Evolutionary conservation across 2,113 vertebrate species (phyloP).

Genomic region (Mormyrus iriodes): DNA sequence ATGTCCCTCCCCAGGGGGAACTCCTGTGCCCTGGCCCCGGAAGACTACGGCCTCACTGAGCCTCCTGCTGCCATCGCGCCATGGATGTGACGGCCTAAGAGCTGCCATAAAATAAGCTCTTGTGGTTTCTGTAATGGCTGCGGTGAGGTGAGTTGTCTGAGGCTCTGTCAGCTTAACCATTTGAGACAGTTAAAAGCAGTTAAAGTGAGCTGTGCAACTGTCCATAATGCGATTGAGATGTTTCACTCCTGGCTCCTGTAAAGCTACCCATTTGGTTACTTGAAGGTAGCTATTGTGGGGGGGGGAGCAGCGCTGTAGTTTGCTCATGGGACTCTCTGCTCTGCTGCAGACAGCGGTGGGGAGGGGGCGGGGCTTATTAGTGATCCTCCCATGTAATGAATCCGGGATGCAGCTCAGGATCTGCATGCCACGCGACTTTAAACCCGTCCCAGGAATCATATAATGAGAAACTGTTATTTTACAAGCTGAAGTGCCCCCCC

Average conservation of each 20-base stretch:
- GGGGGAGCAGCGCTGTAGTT: not conserved
- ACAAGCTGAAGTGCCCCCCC: not conserved
- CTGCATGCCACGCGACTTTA: not conserved
- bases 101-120: not conserved
- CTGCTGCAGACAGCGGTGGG: not conserved
- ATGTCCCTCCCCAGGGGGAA: not conserved
- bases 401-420: not conserved
- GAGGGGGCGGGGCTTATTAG: conserved; percentile 13
- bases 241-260: not conserved
- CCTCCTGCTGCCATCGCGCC: not conserved
- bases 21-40: not conserved
- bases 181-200: not conserved
- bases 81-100: not conserved
- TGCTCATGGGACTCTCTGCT: not conserved
- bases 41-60: not conserved
- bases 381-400: not conserved
- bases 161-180: not conserved
- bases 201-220: not conserved
- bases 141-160: not conserved
- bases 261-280: not conserved
- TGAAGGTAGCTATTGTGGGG: not conserved
- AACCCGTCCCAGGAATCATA: not conserved
- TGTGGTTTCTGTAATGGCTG: not conserved
- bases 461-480: not conserved
- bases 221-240: not conserved